A percentile compares a stretch with the other conserved stretches of the same genome.
These are phyloP conservation scores for Brachypodius melanocephalos DNA, from an alignment of 2,113 vertebrate genomes.

Conservation along the genomic window DNA sequence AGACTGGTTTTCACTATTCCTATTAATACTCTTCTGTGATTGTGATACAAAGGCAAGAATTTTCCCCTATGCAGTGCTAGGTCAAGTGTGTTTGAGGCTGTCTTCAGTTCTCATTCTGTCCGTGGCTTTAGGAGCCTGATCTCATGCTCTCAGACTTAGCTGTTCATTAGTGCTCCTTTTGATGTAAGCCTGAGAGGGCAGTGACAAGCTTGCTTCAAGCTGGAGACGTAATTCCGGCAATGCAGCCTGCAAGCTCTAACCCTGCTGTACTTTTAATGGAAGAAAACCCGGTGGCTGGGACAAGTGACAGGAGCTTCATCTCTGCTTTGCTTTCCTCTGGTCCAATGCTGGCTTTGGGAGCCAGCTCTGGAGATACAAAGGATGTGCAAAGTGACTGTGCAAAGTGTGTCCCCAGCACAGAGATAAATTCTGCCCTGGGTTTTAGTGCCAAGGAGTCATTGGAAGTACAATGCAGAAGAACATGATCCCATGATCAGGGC, in stretches of 20 bases:
- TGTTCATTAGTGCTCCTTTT: neutral
- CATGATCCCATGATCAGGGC: neutral
- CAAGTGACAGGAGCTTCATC: neutral
- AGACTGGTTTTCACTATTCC: neutral
- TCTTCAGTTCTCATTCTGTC: neutral
- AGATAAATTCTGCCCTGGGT: neutral
- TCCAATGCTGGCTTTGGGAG: neutral
- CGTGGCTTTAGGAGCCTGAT: neutral
- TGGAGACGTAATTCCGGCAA: neutral
- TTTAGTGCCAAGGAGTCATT: neutral
- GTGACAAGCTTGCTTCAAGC: neutral
- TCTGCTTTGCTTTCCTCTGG: neutral
- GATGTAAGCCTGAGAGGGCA: neutral
- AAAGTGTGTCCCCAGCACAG: neutral
- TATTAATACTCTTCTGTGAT: neutral
- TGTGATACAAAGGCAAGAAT: neutral
- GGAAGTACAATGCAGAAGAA: neutral
- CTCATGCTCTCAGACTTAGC: neutral
- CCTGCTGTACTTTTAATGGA: neutral
- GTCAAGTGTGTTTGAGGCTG: neutral
- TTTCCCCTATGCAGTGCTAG: neutral
- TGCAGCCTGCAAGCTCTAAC: neutral
- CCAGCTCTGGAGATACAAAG: neutral
- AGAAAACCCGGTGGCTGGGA: neutral
- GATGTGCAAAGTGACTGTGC: neutral